Base-by-base conservation (phyloP, 2,888 invertebrate species). In the Drosophila antonietae region DNA sequence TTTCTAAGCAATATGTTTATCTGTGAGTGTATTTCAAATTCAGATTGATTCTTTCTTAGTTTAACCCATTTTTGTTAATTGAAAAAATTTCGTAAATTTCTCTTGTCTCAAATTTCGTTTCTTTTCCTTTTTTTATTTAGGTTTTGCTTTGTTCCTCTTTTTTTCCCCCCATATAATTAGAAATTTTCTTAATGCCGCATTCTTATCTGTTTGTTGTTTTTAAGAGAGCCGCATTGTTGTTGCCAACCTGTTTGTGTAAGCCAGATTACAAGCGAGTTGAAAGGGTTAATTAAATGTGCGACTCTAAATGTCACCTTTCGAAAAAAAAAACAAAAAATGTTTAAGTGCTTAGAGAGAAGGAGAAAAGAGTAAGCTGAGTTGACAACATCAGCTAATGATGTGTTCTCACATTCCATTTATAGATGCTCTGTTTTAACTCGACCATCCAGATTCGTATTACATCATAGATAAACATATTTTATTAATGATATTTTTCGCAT, bases 221-320 rank as follows among this genome's bases (percentile, higher is more conserved):
- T 58, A 53, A 53, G 37, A 58, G 62, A 55, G 39, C 53, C 67
- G 70, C 66, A 64, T 64, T 73, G 61, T 68, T 71, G 59, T 60
- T 73, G 33, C 23, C 60, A 41, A 31, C 65, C 68, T 75, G 71
- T 65, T 60, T 66, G 52, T 66, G 46, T 61, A 53, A 63, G 67
- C 57, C 46, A 62, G 78, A 69, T 84, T 69, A 72, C 66, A 33
- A 63, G 57, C 68, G 33, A 62, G 66, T 82, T 75, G 65, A 75
- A 81, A 65, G 70, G 87, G 84, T 87, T 84, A 81, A 81, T 84
- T 87, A 68, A 78, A 77, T 67, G 51, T 18, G 31, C 20, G 28
- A 31, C 51, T 47, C 58, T 23, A 10, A 52, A 41, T 37, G 53
- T 59, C 65, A 59, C 37, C 53, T 64, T 44, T 60, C 12, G 39